Evolutionary conservation across 2,888 invertebrate species (phyloP).

Genomic region (Ophioninae sp.): DNA sequence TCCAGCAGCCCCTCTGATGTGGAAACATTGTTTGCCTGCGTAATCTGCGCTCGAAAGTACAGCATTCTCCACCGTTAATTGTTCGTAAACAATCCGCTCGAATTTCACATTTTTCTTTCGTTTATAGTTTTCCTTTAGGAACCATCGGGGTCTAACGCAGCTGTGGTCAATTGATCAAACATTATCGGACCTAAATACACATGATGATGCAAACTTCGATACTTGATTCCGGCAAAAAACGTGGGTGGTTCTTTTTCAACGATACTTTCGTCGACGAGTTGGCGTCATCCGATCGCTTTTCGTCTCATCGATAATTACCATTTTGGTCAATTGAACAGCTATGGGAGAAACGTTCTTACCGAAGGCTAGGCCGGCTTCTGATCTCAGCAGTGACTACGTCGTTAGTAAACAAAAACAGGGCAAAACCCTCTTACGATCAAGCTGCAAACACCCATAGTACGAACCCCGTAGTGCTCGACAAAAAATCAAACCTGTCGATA

Average conservation of each 20-base stretch:
- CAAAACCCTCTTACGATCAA: conserved; percentile 31
- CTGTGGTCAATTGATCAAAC: background rate
- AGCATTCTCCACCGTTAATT: background rate
- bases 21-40: background rate
- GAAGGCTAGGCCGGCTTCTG: conserved; percentile 27
- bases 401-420: conserved; percentile 38
- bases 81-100: background rate
- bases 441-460: conserved; percentile 41
- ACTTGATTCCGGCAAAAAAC: background rate
- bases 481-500: conserved; percentile 28
- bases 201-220: background rate
- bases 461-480: conserved; percentile 10
- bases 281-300: background rate
- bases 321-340: conserved; percentile 5
- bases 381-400: conserved; percentile 17
- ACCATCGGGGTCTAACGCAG: background rate
- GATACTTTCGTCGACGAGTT: background rate
- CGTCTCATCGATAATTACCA: background rate
- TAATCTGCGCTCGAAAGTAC: background rate
- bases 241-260: background rate
- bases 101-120: background rate
- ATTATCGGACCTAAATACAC: background rate
- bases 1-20: conserved; percentile 4
- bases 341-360: background rate
- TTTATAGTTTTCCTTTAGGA: background rate